Base-by-base conservation (phyloP, 2,888 invertebrate genomes). In the Diaphora mendica region DNA sequence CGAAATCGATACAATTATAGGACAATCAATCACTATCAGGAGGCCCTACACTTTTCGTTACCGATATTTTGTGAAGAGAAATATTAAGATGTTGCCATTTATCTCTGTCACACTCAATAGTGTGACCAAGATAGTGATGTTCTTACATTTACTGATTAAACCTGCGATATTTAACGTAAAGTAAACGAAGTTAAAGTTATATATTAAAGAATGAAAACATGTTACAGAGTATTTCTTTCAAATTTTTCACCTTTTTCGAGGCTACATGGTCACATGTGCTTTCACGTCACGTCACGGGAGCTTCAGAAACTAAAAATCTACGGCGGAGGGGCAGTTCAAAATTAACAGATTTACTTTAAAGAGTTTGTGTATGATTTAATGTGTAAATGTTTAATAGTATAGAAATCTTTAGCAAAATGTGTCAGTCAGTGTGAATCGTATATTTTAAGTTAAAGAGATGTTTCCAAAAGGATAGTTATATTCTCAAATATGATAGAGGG, bases 21-120 rank as follows among this genome's bases (percentile, higher is more conserved):
- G 65, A 33, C 77, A 73, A 80, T 84, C 80, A 76, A 79, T 83
- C 80, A 79, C 71, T 68, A 69, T 44, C 70, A 35, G 33, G n/a
- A 66, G 23, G 68, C 78, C 73, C 66, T 72, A 73, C 75, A 82
- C 75, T 78, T 76, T 66, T 70, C 42, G 65, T 23, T 48, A 66
- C 55, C 69, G 66, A 79, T 77, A 79, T 74, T 77, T 79, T 15
- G 64, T 55, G 68, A 76, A 73, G 62, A 75, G 35, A 73, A 64
- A 73, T 73, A 78, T 71, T 68, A 71, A 72, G 70, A 64, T 42
- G 20, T 68, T 26, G 64, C 66, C 26, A 72, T 78, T 71, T 65
- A 69, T 81, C 77, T 73, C 72, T 72, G 73, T 79, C 76, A 75
- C 35, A 30, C 20, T 73, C 44, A 64, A 30, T 68, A 51, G 68